phyloP scores from a whole-genome alignment of 2,113 vertebrate species.

The Megaptera novaeangliae region DNA sequence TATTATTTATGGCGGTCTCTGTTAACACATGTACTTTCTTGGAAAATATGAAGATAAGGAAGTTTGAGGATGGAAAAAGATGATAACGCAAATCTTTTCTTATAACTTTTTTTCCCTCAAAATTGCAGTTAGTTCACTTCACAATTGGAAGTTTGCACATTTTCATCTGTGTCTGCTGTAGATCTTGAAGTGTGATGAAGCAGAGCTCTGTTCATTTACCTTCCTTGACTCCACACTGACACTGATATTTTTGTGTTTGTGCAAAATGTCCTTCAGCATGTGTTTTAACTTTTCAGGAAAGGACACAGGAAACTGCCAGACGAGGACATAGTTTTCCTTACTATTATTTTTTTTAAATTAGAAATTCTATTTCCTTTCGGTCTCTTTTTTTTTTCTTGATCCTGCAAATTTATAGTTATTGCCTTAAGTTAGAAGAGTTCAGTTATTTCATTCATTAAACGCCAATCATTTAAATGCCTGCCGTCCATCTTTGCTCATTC shows the following conservation, averaged over 20 bases:
- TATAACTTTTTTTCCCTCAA: neutral
- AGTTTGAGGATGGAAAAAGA: neutral
- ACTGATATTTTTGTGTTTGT: neutral
- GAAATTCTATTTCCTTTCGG: neutral
- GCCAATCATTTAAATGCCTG: neutral
- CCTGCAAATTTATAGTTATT: neutral
- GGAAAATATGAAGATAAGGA: neutral
- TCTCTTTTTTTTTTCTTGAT: constrained; percentile 3
- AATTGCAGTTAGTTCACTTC: neutral
- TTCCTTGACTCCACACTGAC: neutral
- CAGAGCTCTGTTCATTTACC: neutral
- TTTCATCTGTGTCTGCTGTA: neutral
- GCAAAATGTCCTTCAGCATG: neutral
- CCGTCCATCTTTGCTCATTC: neutral
- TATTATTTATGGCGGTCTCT: neutral
- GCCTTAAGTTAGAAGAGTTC: neutral
- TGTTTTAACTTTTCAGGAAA: neutral
- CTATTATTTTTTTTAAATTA: neutral
- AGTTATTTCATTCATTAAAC: neutral
- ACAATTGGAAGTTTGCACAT: neutral
- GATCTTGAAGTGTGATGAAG: neutral
- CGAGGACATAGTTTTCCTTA: neutral
- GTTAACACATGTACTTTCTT: neutral
- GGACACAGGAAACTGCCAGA: neutral
- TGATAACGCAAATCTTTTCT: neutral